Evolutionary conservation across 2,888 invertebrate genomes (phyloP), one percentile per base, ranked within the genome.

Genomic region (Agrochola circellaris): DNA sequence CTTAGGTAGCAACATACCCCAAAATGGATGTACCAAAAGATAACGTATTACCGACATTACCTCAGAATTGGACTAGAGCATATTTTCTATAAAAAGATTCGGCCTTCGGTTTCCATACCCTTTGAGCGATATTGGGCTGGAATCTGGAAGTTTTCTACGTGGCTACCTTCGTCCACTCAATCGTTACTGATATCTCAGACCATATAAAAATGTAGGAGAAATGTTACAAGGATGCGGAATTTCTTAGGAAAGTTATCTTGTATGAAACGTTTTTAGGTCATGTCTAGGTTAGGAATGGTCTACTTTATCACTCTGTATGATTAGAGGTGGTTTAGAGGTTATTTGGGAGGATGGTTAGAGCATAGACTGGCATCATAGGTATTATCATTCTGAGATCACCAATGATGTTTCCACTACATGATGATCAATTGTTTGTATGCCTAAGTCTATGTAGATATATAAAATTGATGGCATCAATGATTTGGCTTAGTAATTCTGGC

Each of bases 131-230:
- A 81, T 81, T 82, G 81, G 56, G 38, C 30, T 71, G 51, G 67
- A 81, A 86, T 85, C 87, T 86, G 74, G 78, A 84, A 86, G 86
- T 88, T 86, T 90, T 90, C 85, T 83, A 82, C 84, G 73, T 73
- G 81, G 79, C 76, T 87, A 85, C 84, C 84, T 82, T 74, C 83
- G 82, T 78, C 83, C 74, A 75, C 74, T 83, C 83, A 84, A 83
- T 86, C 75, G 83, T 88, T 77, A 78, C 80, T 83, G 81, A 80
- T 81, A 84, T 83, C 79, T 67, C 30, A 66, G 56, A 82, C 61
- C 83, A 72, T 61, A 78, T 81, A 84, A 86, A 84, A 83, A 74
- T 78, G 83, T 75, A 66, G 56, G 62, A 84, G 78, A 82, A 86
- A 86, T 82, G 70, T 76, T 69, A 72, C 72, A 86, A 67, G 69